Evolutionary conservation across 1,140 invertebrate genomes (phyloP).

Genomic region (Hypsibius dujardini): DNA sequence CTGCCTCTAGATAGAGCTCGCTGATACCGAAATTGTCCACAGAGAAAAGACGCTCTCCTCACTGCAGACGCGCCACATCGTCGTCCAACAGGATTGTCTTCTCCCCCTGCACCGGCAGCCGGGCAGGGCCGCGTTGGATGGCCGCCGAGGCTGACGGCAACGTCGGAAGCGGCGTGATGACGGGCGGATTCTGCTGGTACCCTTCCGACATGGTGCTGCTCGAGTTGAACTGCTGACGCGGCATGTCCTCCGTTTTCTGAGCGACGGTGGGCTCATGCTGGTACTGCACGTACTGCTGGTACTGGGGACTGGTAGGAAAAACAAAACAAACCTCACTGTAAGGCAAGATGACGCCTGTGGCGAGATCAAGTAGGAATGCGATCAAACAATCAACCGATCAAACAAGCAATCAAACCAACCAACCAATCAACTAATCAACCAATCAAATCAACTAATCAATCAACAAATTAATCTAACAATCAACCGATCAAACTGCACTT

Average conservation of each 20-base stretch:
- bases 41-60: too few relatives aligned
- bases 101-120: not conserved
- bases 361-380: too few relatives aligned
- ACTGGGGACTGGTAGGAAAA: slow-evolving; percentile 72
- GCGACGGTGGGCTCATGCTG: slow-evolving; percentile 23
- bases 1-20: too few relatives aligned
- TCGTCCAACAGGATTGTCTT: not conserved
- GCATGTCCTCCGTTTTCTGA: slow-evolving; percentile 27
- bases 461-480: too few relatives aligned
- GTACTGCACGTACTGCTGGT: slow-evolving; percentile 98
- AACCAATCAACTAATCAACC: too few relatives aligned
- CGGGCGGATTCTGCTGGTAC: slow-evolving; percentile 18
- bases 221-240: slow-evolving; percentile 26
- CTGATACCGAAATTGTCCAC: too few relatives aligned
- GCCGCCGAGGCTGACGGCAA: not conserved
- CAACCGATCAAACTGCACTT: too few relatives aligned
- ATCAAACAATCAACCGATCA: too few relatives aligned
- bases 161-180: not conserved
- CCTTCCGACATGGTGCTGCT: slow-evolving; percentile 21
- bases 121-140: not conserved
- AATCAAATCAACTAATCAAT: too few relatives aligned
- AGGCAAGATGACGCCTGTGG: too few relatives aligned
- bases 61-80: not conserved
- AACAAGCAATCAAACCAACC: too few relatives aligned
- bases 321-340: too few relatives aligned